These are phyloP conservation scores for Aphelenchoides fujianensis DNA, from an alignment of 1,140 invertebrate genomes.

Conservation along the genomic window DNA sequence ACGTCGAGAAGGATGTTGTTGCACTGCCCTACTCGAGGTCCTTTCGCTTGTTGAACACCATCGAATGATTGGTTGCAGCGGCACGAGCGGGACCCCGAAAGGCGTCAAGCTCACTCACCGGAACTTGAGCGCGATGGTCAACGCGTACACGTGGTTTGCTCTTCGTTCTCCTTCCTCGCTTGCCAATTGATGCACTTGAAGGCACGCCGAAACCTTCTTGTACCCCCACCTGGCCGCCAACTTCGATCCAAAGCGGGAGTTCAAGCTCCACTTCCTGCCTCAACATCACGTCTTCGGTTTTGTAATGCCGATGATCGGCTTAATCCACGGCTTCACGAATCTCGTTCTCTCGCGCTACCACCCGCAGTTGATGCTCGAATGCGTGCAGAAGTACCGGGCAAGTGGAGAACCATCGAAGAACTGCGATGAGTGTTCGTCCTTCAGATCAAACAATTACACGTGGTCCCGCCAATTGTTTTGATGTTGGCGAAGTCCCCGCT, in stretches of 20 bases:
- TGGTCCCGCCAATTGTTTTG: slow-evolving; percentile 19
- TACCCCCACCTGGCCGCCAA: slow-evolving; percentile 5
- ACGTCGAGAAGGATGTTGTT: slow-evolving; percentile 12
- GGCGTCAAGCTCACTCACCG: slow-evolving; percentile 14
- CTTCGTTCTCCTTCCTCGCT: too few species aligned
- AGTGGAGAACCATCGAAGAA: neutral
- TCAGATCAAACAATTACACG: slow-evolving; percentile 9
- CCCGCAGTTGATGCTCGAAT: slow-evolving; percentile 69
- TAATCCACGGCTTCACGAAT: slow-evolving; percentile 70
- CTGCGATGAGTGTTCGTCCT: neutral
- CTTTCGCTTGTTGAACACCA: too few species aligned
- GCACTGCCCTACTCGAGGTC: neutral
- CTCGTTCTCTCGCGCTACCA: slow-evolving; percentile 76
- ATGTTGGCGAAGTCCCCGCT: slow-evolving; percentile 9
- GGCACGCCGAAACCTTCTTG: neutral
- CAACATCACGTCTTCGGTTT: slow-evolving; percentile 82
- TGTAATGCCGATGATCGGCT: slow-evolving; percentile 58
- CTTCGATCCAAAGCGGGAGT: slow-evolving; percentile 6
- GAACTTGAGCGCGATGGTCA: slow-evolving; percentile 9
- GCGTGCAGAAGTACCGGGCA: slow-evolving; percentile 69
- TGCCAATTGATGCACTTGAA: too few species aligned
- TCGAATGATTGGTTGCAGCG: slow-evolving; percentile 13
- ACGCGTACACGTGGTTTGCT: slow-evolving; percentile 6
- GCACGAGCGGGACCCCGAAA: slow-evolving; percentile 15
- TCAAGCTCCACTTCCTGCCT: slow-evolving; percentile 69